Conservation (phyloP, 2,888 invertebrate genomes). For the Lasioglossum vierecki region DNA sequence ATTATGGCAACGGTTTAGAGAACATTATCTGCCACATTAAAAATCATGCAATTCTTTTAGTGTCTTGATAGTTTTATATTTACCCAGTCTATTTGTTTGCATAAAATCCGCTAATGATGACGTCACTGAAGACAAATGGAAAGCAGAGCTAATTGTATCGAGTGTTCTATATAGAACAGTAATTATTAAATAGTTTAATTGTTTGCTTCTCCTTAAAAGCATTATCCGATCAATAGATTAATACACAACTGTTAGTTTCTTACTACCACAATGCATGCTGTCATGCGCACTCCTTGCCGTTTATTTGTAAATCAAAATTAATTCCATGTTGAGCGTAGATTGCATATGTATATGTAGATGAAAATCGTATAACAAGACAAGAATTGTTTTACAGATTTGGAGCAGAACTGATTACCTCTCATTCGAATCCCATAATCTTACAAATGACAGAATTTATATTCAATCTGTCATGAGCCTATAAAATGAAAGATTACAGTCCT, state of each 20-base stretch:
- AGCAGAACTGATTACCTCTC: not conserved
- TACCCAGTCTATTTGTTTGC: no score
- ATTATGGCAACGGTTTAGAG: not conserved
- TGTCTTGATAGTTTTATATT: no score
- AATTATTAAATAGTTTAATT: not conserved
- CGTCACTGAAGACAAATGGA: no score
- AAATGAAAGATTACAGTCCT: not conserved
- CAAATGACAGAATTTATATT: not conserved
- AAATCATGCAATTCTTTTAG: no score
- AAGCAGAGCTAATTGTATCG: no score
- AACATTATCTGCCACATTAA: not conserved
- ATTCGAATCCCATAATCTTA: not conserved
- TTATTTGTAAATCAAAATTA: not conserved
- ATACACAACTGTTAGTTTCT: not conserved
- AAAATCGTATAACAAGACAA: not conserved
- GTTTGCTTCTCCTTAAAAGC: not conserved
- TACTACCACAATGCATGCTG: not conserved
- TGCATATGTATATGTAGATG: not conserved
- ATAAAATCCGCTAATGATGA: no score
- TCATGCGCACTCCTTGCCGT: not conserved
- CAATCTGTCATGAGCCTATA: not conserved
- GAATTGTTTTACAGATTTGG: not conserved
- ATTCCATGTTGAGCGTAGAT: not conserved
- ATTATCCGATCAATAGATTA: not conserved
- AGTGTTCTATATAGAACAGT: not conserved